These are phyloP conservation scores for Semibalanus balanoides DNA, from an alignment of 1,140 invertebrate genomes.

Conservation along the genomic window DNA sequence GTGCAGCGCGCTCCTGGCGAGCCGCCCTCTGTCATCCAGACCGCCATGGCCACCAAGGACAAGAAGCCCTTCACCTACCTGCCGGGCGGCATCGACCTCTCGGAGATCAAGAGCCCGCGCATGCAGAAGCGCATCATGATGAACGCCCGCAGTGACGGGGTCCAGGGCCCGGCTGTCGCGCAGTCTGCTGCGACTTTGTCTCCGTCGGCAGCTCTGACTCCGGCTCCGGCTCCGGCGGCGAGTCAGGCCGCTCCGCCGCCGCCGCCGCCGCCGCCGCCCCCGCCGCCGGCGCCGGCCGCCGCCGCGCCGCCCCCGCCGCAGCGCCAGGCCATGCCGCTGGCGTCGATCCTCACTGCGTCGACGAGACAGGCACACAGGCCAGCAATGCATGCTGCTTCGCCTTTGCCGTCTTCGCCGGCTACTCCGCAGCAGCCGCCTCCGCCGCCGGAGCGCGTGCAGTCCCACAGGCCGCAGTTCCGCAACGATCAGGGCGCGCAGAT, in stretches of 20 bases:
- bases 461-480: conserved; percentile 3
- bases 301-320: conserved; percentile 15
- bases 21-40: conserved; percentile 74
- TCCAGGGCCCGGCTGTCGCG: conserved; percentile 25
- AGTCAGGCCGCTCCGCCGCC: conserved; percentile 21
- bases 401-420: conserved; percentile 7
- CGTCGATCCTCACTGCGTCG: conserved; percentile 9
- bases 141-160: conserved; percentile 39
- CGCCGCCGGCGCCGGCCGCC: conserved; percentile 9
- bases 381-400: too few species aligned
- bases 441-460: conserved; percentile 4
- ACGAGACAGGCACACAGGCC: background rate
- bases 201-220: conserved; percentile 36
- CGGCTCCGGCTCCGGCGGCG: conserved; percentile 29
- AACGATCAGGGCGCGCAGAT: conserved; percentile 8
- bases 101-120: conserved; percentile 71
- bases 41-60: conserved; percentile 87
- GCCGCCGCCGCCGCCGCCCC: conserved; percentile 22
- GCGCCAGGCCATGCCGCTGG: conserved; percentile 13
- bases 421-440: conserved; percentile 1
- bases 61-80: conserved; percentile 90
- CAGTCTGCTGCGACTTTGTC: conserved; percentile 34
- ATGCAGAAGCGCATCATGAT: conserved; percentile 65
- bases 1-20: background rate
- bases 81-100: conserved; percentile 75